Evolutionary conservation across 2,888 invertebrate species (phyloP), one percentile per base, ranked within the genome.

Genomic region (Xestia ashworthii): DNA sequence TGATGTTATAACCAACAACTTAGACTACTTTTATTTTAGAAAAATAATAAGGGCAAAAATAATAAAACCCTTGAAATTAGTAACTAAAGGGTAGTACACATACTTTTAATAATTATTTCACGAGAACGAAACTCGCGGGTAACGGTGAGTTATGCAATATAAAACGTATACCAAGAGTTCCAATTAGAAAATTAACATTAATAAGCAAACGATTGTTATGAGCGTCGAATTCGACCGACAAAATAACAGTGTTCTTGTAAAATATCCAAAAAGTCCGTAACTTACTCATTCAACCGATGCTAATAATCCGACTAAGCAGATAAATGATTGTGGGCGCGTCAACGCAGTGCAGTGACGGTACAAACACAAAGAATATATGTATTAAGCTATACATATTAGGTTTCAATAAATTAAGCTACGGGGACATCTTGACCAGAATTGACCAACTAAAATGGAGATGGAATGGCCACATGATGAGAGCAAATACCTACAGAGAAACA

Each of bases 141-240:
- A 50, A 50, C 50, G 22, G 8, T 22, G 8, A 22, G 50, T 22
- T 50, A 22, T 53, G 53, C 22, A 53, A 53, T 22, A 9, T 22
- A 53, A 53, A 50, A 53, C 8, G n/a, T n/a, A 11, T 50, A 32
- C 1, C 0, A n/a, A 60, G 22, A 48, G 0, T 44, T 32, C n/a
- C 44, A 80, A 80, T 77, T 77, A 60, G 19, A n/a, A 44, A 50
- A 55, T 46, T 55, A 55, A 8, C 41, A 32, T 4, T 41, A 48
- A 58, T 3, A 50, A 38, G 44, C 16, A 55, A 12, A 50, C 25
- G 3, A 32, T 60, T 75, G 64, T 44, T 65, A 48, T 19, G 25
- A 55, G 6, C 14, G 14, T 11, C 14, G 14, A 64, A 81, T 71
- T 71, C 50, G 48, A 58, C 14, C 19, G 32, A 62, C 25, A 58